Evolutionary conservation across 2,797 vertebrate genomes (phyloP), one percentile per base, ranked within the genome.

Genomic region (Paedocypris micromegethes): DNA sequence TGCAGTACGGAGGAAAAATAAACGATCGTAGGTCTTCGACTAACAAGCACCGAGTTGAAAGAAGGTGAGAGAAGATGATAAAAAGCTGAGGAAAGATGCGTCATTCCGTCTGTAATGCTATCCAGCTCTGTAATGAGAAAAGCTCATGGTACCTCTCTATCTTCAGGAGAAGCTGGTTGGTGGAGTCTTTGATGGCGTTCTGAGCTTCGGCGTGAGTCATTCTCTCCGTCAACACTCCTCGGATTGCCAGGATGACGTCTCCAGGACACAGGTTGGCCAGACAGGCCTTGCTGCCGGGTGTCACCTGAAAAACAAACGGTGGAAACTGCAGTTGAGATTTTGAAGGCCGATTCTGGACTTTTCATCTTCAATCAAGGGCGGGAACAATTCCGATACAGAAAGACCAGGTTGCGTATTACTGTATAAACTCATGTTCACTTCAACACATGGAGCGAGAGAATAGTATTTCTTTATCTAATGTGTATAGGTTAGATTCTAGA

Each of bases 141-240:
- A 51, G 60, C 53, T 44, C 41, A 57, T 52, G 53, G 60, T 82
- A 93, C 92, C 91, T 90, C 79, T 93, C 88, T 82, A 94, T 91
- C 86, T 89, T 93, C 77, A 94, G 84, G 61, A 73, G 85, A 64
- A 93, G 88, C 69, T 92, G 90, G 68, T 90, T 81, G 64, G 72
- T 66, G n/a, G 89, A 89, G 72, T 90, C 90, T 83, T 91, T 93
- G 79, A 94, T 91, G 78, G 86, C 88, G 79, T 92, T 91, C 78
- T 94, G 92, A 3, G 91, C 92, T 50, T 94, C 91, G 1, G 84
- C 87, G 2, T 92, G 91, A 75, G 91, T 92, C 90, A 94, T 92
- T 9, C 81, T 87, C 53, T 93, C 91, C 39, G 92, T 92, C 50
- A 86, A 79, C 39, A 82, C 86, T 62, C 91, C 91, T 41, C 92